Evolutionary conservation across 2,113 vertebrate genomes (phyloP), one percentile per base, ranked within the genome.

Genomic region (Pteruthius melanotis): DNA sequence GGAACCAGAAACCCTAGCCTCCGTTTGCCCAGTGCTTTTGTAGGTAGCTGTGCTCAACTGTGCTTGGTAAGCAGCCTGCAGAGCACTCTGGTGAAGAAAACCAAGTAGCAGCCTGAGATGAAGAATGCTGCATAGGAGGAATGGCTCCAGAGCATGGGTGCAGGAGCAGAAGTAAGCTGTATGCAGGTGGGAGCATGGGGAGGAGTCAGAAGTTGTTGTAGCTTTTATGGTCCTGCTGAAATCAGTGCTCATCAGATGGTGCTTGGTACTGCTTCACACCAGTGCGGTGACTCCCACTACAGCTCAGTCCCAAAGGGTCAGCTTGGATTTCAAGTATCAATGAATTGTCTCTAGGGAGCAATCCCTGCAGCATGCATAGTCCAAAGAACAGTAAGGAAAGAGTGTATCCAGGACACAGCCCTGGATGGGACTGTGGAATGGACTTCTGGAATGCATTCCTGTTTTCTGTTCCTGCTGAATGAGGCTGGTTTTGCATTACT

Each of bases 131-230:
- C 37, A 37, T 52, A 45, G 47, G 65, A 35, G n/a, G 53, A 64
- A 53, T n/a, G 64, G 26, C 54, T 81, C 44, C 63, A 65, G 59
- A 44, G 18, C 19, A 19, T 15, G 54, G 21, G 13, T 9, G 2
- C 33, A 11, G 54, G n/a, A 74, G 50, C 27, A 40, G 60, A 27
- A 88, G 30, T 44, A 64, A 52, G 35, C 63, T 44, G 35, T 63
- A 30, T 44, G 4, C 8, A 7, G 16, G 35, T 31, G 9, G 45
- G 45, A 83, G 18, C 0, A 0, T 57, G 31, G 17, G 22, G 50
- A 53, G 37, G 28, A 69, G 50, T 40, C 28, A 23, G 37, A 77
- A 49, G 6, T 27, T 61, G 33, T 56, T 70, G 61, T 17, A 28
- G 33, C 28, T 72, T 27, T 76, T 49, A 20, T 1, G 10, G 44